Evolutionary conservation across 1,140 invertebrate genomes (phyloP), one percentile per base, ranked within the genome.

Genomic region (Bombus haemorrhoidalis): DNA sequence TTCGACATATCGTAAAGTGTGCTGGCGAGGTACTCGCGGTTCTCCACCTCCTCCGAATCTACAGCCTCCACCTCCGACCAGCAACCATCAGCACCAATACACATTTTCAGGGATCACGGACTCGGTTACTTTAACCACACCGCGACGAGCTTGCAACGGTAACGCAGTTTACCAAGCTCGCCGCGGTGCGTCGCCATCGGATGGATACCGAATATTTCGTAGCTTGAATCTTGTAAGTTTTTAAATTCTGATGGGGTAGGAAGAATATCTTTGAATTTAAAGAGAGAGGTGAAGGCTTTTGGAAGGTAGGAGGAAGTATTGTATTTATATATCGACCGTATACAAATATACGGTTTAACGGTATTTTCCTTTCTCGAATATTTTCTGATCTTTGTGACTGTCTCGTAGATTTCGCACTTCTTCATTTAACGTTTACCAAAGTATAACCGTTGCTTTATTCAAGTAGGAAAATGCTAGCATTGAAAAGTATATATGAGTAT

Each of bases 1-100:
- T 95, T 95, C 94, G 94, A 94, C 93, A 92, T 95, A 95, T 95
- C 93, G 94, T 91, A 94, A 95, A 95, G 93, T 93, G 94, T 93
- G 89, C 92, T 93, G 92, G 74, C 85, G 87, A 80, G 86, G 87
- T 92, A 92, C 89, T 91, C 91, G 91, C 91, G 86, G 86, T 87
- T 87, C 90, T 89, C 76, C 82, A 79, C 69, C 84, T 84, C 79
- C 79, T 86, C 88, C 89, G 80, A 86, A 91, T 88, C 80, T 62
- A 62, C 87, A 75, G 43, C 85, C 71, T 85, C 68, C 81, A 84
- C 83, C 76, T 75, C 78, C 88, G 79, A 88, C 78, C 88, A 83
- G 72, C 88, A 86, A 89, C 83, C 81, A 78, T 81, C 88, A 69
- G 25, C 72, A 81, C 81, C 77, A 69, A 86, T 83, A 75, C 87